phyloP scores from a whole-genome alignment of 1,140 invertebrate species.

The Formica selysi region DNA sequence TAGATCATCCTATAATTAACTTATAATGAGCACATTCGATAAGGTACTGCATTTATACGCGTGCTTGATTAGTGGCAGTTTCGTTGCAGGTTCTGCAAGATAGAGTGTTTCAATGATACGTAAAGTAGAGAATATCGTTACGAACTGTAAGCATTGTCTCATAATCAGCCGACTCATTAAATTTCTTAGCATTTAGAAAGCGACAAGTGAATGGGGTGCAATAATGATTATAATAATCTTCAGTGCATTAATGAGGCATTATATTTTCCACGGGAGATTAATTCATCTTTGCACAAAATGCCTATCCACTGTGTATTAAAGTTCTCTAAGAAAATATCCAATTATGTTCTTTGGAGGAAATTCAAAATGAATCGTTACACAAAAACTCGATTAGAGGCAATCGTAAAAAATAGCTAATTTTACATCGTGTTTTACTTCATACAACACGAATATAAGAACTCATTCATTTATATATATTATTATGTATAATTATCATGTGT shows the following conservation, averaged over 20 bases:
- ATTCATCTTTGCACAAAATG: slow-evolving; percentile 47
- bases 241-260: slow-evolving; percentile 60
- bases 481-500: too few relatives aligned
- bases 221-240: slow-evolving; percentile 61
- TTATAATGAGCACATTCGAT: slow-evolving; percentile 32
- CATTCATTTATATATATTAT: not conserved
- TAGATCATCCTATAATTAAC: slow-evolving; percentile 16
- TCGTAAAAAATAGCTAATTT: slow-evolving; percentile 17
- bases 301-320: not conserved
- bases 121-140: slow-evolving; percentile 47
- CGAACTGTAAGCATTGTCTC: slow-evolving; percentile 61
- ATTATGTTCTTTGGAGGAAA: slow-evolving; percentile 37
- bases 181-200: slow-evolving; percentile 64
- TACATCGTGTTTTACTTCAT: slow-evolving; percentile 24
- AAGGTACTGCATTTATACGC: not conserved
- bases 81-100: slow-evolving; percentile 32
- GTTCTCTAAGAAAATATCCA: slow-evolving; percentile 50
- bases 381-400: slow-evolving; percentile 20
- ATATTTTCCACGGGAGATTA: slow-evolving; percentile 65
- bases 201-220: slow-evolving; percentile 45
- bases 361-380: slow-evolving; percentile 37
- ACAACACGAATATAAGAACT: not conserved
- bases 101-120: slow-evolving; percentile 38
- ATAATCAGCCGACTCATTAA: slow-evolving; percentile 59
- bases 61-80: slow-evolving; percentile 45